Base-by-base conservation (phyloP, 2,113 vertebrate species). In the Ictalurus punctatus region DNA sequence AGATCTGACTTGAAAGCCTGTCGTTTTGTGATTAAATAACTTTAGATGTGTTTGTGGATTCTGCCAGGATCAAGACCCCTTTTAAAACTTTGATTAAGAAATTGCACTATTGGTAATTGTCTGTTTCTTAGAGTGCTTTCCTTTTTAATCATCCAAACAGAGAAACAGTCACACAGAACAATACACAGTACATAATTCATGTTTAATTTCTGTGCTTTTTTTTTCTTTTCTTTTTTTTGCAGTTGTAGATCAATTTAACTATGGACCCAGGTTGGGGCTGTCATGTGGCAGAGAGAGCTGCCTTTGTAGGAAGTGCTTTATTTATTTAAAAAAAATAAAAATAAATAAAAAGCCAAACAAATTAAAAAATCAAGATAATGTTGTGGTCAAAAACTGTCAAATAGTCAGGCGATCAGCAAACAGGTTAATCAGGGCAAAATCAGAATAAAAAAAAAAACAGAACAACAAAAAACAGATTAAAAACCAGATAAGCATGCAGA, bases 181-280 rank as follows among this genome's bases (percentile, higher is more conserved):
- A 87, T 69, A 56, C 30, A 65, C n/a, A 88, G 37, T 52, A 65
- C n/a, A 88, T 52, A 81, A 81, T 81, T 81, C 52, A 79, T 61
- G 40, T 82, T 82, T 56, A 0, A 82, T 56, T 67, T n/a, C 10
- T 87, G 8, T 87, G 52, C 13, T 67, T 67, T 69, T 52, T 52
- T 52, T 14, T 40, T 48, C n/a, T n/a, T n/a, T n/a, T n/a, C n/a
- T n/a, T n/a, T n/a, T 52, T 14, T 40, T 48, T 25, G 17, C 30
- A 59, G 9, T 5, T 27, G 25, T 69, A n/a, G 40, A 81, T 27
- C n/a, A n/a, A 54, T 80, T 54, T 54, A 54, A 80, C 48, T 54
- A 30, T 54, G 8, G 74, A 25, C 4, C 10, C 13, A 78, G 10
- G 74, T 6, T 74, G 48, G 12, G 27, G 78, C 48, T 80, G 23